phyloP scores from a whole-genome alignment of 1,140 invertebrate species.

The Latrodectus geometricus region DNA sequence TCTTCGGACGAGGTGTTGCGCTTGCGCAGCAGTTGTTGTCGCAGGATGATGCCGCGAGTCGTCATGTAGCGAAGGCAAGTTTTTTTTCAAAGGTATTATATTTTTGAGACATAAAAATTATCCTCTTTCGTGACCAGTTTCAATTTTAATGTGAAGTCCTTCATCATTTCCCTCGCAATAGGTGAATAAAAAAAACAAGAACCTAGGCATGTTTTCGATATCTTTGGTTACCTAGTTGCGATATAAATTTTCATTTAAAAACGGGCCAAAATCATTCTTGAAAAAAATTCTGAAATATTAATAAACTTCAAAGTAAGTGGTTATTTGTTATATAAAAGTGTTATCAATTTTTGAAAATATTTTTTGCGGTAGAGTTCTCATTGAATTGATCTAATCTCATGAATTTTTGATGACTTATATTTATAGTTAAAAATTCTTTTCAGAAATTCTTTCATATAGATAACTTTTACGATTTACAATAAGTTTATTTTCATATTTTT shows the following conservation, averaged over 20 bases:
- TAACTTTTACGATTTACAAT: too few species aligned
- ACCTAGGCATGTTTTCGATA: slow-evolving; percentile 60
- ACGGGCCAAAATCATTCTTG: neutral
- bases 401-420: too few species aligned
- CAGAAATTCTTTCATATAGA: too few species aligned
- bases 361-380: too few species aligned
- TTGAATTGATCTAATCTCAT: too few species aligned
- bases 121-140: slow-evolving; percentile 9
- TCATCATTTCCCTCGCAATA: slow-evolving; percentile 36
- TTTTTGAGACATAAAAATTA: neutral
- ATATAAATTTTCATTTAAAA: neutral
- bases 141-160: neutral
- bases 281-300: neutral
- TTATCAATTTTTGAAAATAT: too few species aligned
- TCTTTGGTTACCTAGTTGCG: slow-evolving; percentile 47
- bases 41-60: slow-evolving; percentile 50
- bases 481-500: too few species aligned
- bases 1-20: slow-evolving; percentile 46
- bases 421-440: too few species aligned
- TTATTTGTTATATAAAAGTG: too few species aligned
- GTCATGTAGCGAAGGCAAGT: slow-evolving; percentile 30
- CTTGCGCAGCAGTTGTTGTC: slow-evolving; percentile 48
- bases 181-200: slow-evolving; percentile 28
- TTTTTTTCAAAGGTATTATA: neutral
- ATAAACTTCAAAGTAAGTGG: too few species aligned